Evolutionary conservation across 2,797 vertebrate genomes (phyloP).

Genomic region (Sylvia borin): DNA sequence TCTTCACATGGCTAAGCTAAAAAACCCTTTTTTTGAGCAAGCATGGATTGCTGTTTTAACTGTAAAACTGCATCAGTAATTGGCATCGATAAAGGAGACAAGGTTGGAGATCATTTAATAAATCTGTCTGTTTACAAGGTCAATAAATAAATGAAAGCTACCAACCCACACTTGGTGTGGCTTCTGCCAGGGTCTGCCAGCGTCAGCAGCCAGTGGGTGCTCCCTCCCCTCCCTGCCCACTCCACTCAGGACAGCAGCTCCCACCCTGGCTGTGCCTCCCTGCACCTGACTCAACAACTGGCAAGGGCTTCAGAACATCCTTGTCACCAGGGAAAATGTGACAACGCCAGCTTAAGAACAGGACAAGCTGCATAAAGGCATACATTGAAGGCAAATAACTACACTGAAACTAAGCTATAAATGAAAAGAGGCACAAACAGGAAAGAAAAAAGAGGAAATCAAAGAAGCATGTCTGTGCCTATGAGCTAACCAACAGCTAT

Average conservation of each 20-base stretch:
- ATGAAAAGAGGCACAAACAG: background rate
- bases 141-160: background rate
- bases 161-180: background rate
- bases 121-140: background rate
- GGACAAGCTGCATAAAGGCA: background rate
- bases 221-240: background rate
- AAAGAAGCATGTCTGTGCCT: background rate
- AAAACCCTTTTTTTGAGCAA: background rate
- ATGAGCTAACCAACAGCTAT: background rate
- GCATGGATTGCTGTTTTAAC: background rate
- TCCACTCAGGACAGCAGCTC: background rate
- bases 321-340: background rate
- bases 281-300: background rate
- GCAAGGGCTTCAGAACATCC: background rate
- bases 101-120: background rate
- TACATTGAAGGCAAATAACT: background rate
- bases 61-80: background rate
- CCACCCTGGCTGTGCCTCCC: rapidly evolving
- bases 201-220: rapidly evolving
- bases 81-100: background rate
- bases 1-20: background rate
- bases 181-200: background rate
- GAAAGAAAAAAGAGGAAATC: background rate
- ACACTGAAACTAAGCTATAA: background rate
- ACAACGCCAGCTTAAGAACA: background rate